Conservation (phyloP, 2,888 invertebrate genomes). For the Ophion ellenae region DNA sequence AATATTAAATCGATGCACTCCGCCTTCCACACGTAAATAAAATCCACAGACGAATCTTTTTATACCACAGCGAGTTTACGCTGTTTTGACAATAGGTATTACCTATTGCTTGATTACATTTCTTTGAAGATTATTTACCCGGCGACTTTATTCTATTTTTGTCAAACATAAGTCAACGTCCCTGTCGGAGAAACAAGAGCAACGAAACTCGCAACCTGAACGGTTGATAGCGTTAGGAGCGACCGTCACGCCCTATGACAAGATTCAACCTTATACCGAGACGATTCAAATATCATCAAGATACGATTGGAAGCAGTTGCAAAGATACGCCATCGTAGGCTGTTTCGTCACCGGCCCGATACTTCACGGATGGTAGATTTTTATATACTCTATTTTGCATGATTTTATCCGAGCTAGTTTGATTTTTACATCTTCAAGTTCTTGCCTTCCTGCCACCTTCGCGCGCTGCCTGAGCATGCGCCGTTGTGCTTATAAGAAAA, state of each 20-base stretch:
- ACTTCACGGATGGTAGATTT: conserved; percentile 78
- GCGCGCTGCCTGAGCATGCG: not conserved
- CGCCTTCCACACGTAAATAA: too few species aligned
- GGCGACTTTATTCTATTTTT: conserved; percentile 15
- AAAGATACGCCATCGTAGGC: conserved; percentile 78
- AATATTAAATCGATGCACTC: too few species aligned
- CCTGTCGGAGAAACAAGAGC: conserved; percentile 36
- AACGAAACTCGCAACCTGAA: conserved; percentile 37
- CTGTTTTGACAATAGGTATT: not conserved
- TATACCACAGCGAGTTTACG: conserved; percentile 11
- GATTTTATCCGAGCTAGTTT: conserved; percentile 15
- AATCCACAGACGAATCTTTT: not conserved
- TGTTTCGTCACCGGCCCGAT: conserved; percentile 78
- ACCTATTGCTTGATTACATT: not conserved
- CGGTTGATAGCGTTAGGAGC: conserved; percentile 45
- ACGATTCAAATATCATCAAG: conserved; percentile 55
- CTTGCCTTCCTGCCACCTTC: conserved; percentile 24
- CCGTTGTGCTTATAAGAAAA: not conserved
- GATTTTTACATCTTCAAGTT: conserved; percentile 33
- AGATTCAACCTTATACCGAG: conserved; percentile 57
- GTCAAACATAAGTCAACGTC: not conserved
- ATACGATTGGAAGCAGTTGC: conserved; percentile 78
- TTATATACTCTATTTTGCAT: conserved; percentile 38
- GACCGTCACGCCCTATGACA: conserved; percentile 13
- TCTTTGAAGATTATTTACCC: not conserved